phyloP scores from a whole-genome alignment of 2,888 invertebrate species.

The Cosmorhoe ocellata region DNA sequence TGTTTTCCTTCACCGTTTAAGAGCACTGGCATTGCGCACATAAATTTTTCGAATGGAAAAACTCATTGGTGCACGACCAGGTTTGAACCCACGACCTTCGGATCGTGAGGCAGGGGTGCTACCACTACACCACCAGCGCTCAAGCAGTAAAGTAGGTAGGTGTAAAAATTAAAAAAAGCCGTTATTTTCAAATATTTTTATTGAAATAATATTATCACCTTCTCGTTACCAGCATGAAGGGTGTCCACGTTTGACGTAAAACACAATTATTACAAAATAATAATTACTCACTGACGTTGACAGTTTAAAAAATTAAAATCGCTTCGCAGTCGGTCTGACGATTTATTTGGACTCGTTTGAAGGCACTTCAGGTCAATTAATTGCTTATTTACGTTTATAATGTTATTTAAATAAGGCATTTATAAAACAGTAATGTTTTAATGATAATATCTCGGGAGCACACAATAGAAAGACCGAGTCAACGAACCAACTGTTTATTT shows the following conservation, averaged over 20 bases:
- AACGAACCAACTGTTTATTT: no score
- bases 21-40: no score
- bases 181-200: constrained; percentile 63
- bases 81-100: no score
- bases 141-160: no score
- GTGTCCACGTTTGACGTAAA: constrained; percentile 80
- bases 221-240: constrained; percentile 74
- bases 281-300: constrained; percentile 57
- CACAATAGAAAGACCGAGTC: no score
- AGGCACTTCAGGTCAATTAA: constrained; percentile 76
- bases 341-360: constrained; percentile 66
- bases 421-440: no score
- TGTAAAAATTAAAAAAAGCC: constrained; percentile 36
- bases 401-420: constrained; percentile 32
- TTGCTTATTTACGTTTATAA: constrained; percentile 66
- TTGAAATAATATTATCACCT: constrained; percentile 76
- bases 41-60: no score
- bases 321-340: constrained; percentile 58
- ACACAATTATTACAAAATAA: constrained; percentile 72
- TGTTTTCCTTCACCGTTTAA: no score
- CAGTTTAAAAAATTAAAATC: constrained; percentile 40
- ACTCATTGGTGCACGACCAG: no score
- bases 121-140: no score
- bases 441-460: no score
- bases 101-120: no score